phyloP scores from a whole-genome alignment of 2,888 invertebrate genomes.

The Tipula lateralis region DNA sequence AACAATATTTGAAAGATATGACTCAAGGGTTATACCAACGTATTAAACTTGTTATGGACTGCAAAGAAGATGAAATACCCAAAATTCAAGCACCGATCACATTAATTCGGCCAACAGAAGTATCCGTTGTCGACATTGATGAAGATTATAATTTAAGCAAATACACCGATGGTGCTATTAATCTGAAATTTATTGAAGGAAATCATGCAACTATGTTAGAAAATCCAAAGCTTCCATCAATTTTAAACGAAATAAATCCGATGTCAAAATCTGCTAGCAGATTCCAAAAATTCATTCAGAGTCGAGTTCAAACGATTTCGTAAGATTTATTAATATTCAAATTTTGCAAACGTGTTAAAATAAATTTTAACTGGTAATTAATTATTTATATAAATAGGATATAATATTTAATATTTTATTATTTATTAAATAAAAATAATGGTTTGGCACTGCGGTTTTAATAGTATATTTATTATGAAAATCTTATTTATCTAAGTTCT shows the following conservation, averaged over 20 bases:
- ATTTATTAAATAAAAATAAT: too few relatives aligned
- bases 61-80: slow-evolving; percentile 48
- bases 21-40: slow-evolving; percentile 52
- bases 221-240: slow-evolving; percentile 58
- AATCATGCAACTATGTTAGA: slow-evolving; percentile 67
- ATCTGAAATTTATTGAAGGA: slow-evolving; percentile 50
- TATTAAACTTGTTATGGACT: slow-evolving; percentile 38
- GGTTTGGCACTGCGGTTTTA: too few relatives aligned
- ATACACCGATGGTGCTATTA: neutral
- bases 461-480: too few relatives aligned
- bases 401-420: too few relatives aligned
- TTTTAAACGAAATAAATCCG: slow-evolving; percentile 38
- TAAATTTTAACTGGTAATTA: too few relatives aligned
- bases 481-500: too few relatives aligned
- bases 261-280: slow-evolving; percentile 56
- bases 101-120: slow-evolving; percentile 59
- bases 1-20: slow-evolving; percentile 47
- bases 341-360: too few relatives aligned
- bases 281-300: slow-evolving; percentile 68
- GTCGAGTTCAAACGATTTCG: slow-evolving; percentile 68
- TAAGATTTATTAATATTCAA: slow-evolving; percentile 44
- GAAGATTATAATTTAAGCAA: neutral
- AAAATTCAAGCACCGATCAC: slow-evolving; percentile 57
- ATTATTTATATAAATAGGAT: too few relatives aligned
- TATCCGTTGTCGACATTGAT: slow-evolving; percentile 49